Conservation (phyloP, 2,888 invertebrate genomes). For the Dicycla oo region DNA sequence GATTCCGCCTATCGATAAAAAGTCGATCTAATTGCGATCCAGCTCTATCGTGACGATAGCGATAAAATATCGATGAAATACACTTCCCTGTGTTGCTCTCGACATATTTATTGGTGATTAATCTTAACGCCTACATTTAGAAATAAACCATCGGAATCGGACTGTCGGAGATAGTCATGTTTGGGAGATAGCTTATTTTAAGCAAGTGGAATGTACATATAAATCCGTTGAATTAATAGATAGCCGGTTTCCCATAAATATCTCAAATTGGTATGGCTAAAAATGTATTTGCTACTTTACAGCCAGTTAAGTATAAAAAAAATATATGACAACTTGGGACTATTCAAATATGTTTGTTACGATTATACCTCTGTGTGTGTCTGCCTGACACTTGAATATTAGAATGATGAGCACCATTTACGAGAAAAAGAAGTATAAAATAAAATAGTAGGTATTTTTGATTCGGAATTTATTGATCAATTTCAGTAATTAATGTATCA, state of each 20-base stretch:
- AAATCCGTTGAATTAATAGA: not conserved
- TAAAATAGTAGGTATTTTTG: not conserved
- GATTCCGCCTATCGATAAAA: constrained; percentile 50
- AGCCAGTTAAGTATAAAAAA: not conserved
- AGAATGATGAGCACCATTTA: not conserved
- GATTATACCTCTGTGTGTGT: no score
- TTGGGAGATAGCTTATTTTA: constrained; percentile 54
- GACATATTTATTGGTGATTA: constrained; percentile 77
- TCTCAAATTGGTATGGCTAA: not conserved
- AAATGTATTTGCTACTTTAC: not conserved
- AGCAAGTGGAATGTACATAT: constrained; percentile 23
- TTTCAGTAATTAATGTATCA: not conserved
- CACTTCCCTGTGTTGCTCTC: constrained; percentile 67
- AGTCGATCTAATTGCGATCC: constrained; percentile 44
- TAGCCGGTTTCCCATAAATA: not conserved
- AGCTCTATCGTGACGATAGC: constrained; percentile 67
- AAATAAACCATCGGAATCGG: constrained; percentile 59
- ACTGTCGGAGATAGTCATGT: constrained; percentile 45
- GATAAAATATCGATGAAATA: constrained; percentile 75
- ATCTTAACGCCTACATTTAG: constrained; percentile 66
- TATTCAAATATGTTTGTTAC: not conserved
- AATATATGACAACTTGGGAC: not conserved
- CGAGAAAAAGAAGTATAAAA: not conserved
- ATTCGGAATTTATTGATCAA: not conserved
- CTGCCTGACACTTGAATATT: not conserved